These are phyloP conservation scores for Choristoneura fumiferana DNA, from an alignment of 1,140 invertebrate species.

Conservation along the genomic window DNA sequence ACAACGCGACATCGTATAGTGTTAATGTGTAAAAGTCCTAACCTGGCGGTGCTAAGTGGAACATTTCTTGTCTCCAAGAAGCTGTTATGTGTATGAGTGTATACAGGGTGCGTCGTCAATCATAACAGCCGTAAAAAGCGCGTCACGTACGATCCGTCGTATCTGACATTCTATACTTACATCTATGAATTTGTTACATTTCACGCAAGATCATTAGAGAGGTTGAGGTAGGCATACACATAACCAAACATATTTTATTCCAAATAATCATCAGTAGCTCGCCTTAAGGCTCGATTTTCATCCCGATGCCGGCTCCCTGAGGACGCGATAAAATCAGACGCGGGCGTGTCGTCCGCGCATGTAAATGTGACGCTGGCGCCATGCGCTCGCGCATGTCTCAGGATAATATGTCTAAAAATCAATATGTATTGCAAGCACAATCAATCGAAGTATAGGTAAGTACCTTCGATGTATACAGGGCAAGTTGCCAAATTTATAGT, in stretches of 20 bases:
- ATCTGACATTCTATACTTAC: not conserved
- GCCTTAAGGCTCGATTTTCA: too few relatives aligned
- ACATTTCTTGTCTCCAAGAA: conserved; percentile 36
- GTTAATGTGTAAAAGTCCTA: too few relatives aligned
- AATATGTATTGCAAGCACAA: too few relatives aligned
- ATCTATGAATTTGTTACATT: conserved; percentile 48
- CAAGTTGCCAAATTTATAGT: too few relatives aligned
- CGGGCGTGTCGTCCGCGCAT: conserved; percentile 36
- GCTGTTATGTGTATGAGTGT: conserved; percentile 30
- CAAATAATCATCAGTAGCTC: too few relatives aligned
- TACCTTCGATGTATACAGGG: too few relatives aligned
- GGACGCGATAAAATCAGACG: conserved; percentile 55
- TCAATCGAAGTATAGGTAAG: too few relatives aligned
- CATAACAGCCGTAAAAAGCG: conserved; percentile 53
- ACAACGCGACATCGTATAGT: too few relatives aligned
- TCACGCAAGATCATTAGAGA: conserved; percentile 35
- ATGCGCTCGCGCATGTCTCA: not conserved
- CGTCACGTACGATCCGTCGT: conserved; percentile 39
- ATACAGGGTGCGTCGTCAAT: conserved; percentile 44
- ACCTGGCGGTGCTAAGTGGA: not conserved
- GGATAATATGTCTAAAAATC: too few relatives aligned
- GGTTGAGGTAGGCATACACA: too few relatives aligned
- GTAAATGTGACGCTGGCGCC: conserved; percentile 49
- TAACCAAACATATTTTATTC: too few relatives aligned
- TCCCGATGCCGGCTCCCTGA: conserved; percentile 46